These are phyloP conservation scores for Oreochromis grahami DNA, from an alignment of 2,797 vertebrate genomes.

Conservation along the genomic window DNA sequence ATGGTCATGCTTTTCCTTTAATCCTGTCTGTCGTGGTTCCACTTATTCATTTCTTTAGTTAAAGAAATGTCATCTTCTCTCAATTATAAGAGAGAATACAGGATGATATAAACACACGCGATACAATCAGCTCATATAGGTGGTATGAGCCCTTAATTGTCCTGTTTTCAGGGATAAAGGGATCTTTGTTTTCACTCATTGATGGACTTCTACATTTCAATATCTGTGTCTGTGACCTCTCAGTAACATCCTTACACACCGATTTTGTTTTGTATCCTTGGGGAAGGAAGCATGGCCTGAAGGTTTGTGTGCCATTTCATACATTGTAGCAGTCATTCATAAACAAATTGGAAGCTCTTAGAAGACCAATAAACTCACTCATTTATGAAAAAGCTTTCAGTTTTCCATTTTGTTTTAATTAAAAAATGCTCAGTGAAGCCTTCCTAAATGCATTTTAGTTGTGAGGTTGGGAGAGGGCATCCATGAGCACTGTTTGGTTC, in stretches of 20 bases:
- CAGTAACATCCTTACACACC: neutral
- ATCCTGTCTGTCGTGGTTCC: neutral
- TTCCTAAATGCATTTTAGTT: neutral
- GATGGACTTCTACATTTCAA: neutral
- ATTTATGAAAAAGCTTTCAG: neutral
- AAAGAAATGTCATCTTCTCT: neutral
- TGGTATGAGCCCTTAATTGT: neutral
- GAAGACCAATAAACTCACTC: neutral
- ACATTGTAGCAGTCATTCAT: neutral
- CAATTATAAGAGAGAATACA: neutral
- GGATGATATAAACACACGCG: neutral
- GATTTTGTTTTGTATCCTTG: neutral
- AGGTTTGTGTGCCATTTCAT: neutral
- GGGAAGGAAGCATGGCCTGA: neutral
- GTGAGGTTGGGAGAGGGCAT: neutral
- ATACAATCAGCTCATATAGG: neutral
- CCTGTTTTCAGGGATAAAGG: neutral
- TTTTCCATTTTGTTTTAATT: neutral
- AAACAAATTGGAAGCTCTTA: neutral
- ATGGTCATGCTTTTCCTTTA: neutral
- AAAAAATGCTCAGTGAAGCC: neutral
- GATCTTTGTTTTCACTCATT: neutral
- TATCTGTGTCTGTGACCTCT: neutral
- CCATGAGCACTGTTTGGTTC: neutral
- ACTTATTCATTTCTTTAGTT: neutral